phyloP scores from a whole-genome alignment of 2,797 vertebrate species.

The Rhinoraja longicauda region DNA sequence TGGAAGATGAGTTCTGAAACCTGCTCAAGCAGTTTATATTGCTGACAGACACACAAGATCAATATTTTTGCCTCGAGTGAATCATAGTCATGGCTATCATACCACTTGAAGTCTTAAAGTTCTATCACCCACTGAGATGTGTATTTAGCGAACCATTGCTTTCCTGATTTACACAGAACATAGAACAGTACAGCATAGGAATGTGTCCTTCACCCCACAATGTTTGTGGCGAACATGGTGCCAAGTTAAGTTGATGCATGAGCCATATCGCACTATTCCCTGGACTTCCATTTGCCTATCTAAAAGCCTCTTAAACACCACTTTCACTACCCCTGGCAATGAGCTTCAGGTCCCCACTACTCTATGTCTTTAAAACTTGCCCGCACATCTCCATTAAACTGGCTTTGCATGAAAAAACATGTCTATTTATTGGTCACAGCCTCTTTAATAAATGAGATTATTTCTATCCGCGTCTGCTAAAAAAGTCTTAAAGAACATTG shows the following conservation, averaged over 20 bases:
- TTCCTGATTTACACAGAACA: not conserved
- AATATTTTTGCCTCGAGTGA: not conserved
- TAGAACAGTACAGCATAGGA: no score
- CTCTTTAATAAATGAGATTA: not conserved
- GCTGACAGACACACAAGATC: not conserved
- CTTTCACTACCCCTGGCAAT: no score
- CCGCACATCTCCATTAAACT: no score
- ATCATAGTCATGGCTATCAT: not conserved
- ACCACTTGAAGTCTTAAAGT: not conserved
- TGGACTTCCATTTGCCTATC: no score
- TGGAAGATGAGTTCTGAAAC: not conserved
- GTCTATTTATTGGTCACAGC: not conserved
- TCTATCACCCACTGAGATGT: not conserved
- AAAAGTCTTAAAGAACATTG: not conserved
- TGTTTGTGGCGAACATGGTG: no score
- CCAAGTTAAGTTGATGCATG: no score
- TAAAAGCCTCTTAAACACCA: no score
- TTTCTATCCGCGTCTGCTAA: not conserved
- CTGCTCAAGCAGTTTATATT: not conserved
- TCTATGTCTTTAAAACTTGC: no score
- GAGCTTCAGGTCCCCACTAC: no score
- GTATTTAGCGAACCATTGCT: not conserved
- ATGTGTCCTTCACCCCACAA: no score
- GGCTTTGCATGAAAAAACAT: not conserved
- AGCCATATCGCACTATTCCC: no score